Base-by-base conservation (phyloP, 2,888 invertebrate genomes). In the Ophion slaviceki region DNA sequence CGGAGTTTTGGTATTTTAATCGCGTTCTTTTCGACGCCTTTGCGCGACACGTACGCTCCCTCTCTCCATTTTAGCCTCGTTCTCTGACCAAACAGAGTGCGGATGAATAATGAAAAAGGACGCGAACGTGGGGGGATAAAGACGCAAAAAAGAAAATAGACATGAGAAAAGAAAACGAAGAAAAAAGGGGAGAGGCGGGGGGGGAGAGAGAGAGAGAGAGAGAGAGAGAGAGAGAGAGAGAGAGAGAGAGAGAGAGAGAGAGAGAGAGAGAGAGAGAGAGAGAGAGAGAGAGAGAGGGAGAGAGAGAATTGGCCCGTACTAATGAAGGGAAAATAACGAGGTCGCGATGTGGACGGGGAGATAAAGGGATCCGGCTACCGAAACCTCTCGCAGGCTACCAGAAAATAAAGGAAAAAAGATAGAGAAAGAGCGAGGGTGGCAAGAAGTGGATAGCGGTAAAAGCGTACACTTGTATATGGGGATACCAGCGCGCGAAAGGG, bases 281-380 rank as follows among this genome's bases (percentile, higher is more conserved):
- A 72, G 67, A n/a, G 47, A 77, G 77, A 80, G 70, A 47, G 20
- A 68, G 57, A 53, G 67, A 61, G 67, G 45, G 64, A 53, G 20
- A 72, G 67, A n/a, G 36, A 77, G 77, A 75, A 80, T 80, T 47
- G 74, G 83, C 80, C 36, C 24, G 86, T 83, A 86, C 86, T 83
- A 86, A 86, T 80, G 86, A 86, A 80, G 86, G 80, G 78, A 86
- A 83, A 86, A 86, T 86, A 86, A 86, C 83, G 86, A 86, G 86
- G 80, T 86, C 70, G 80, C 78, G 80, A 86, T 78, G 86, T 86
- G 86, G 83, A 83, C 77, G 74, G 77, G 77, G 86, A 86, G 82
- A 86, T 86, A 83, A 86, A 86, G 83, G 77, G 70, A 80, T 80
- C 83, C 80, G 72, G 77, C 70, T 79, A 20, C 82, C 80, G 70